phyloP scores from a whole-genome alignment of 2,888 invertebrate genomes.

The Ormyrus labotus region DNA sequence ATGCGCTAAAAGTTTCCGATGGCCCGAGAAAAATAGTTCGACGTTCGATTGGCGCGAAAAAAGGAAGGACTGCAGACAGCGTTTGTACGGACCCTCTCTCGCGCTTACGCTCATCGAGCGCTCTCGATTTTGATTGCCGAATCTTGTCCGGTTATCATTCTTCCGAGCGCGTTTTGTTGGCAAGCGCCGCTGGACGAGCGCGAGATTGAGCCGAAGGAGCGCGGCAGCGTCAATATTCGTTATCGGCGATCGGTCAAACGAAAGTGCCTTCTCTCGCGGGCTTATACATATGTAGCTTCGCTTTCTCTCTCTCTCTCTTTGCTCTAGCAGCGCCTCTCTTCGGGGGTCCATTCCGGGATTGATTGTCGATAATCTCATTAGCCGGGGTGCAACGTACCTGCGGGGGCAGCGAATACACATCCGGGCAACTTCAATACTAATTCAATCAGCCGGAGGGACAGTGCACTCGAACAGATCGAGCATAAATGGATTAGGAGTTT shows the following conservation, averaged over 20 bases:
- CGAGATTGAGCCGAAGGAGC: not conserved
- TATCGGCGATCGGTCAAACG: conserved; percentile 22
- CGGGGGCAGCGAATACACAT: conserved; percentile 34
- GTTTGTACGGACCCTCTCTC: not conserved
- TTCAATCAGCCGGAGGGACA: conserved; percentile 58
- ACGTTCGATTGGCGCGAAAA: not conserved
- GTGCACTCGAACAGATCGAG: conserved; percentile 53
- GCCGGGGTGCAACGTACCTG: conserved; percentile 28
- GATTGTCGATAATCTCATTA: conserved; percentile 68
- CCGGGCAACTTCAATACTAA: conserved; percentile 62
- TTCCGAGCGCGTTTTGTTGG: not conserved
- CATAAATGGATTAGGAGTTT: conserved; percentile 50
- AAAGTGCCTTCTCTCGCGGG: conserved; percentile 11
- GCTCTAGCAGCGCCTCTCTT: no score
- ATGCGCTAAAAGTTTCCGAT: no score
- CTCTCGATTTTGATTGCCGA: conserved; percentile 10
- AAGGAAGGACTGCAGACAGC: not conserved
- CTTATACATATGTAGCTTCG: not conserved
- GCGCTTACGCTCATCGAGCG: not conserved
- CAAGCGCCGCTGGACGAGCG: not conserved
- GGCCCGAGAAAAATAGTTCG: no score
- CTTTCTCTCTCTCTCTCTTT: conserved; percentile 22
- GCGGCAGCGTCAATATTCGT: conserved; percentile 40
- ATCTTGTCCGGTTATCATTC: conserved; percentile 18
- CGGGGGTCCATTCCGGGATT: conserved; percentile 58